Evolutionary conservation across 2,113 vertebrate species (phyloP).

Genomic region (Fregata magnificens): DNA sequence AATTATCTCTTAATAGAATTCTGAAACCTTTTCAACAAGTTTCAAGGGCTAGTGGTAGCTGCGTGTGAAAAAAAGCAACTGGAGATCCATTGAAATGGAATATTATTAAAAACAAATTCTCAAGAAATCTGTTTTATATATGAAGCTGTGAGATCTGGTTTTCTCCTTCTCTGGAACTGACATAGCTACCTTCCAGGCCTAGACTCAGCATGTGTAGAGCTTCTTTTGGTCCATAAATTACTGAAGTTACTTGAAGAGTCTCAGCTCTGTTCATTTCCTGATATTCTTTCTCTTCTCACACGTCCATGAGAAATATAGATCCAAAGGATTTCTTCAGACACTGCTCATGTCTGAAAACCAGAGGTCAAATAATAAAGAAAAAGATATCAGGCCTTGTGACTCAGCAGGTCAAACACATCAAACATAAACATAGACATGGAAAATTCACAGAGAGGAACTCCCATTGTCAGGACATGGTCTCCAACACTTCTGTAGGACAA

Average conservation of each 20-base stretch:
- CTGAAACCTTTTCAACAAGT: background rate
- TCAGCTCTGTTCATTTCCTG: background rate
- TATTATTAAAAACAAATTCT: background rate
- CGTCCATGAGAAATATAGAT: background rate
- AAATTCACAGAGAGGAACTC: background rate
- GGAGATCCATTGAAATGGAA: background rate
- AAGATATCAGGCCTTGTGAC: background rate
- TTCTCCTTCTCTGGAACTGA: background rate
- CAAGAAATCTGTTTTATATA: background rate
- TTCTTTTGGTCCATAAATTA: background rate
- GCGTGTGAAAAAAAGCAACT: background rate
- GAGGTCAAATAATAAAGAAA: background rate
- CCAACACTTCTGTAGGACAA: background rate
- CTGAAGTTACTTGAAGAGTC: background rate
- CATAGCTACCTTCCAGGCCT: background rate
- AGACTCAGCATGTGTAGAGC: too few species aligned
- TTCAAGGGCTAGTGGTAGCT: background rate
- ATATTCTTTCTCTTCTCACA: background rate
- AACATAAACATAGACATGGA: rapidly evolving
- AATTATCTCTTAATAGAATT: background rate
- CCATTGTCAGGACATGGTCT: background rate
- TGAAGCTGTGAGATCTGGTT: background rate
- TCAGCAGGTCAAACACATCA: background rate
- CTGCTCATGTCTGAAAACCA: background rate
- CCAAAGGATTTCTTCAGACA: background rate